Conservation (phyloP, 2,797 vertebrate genomes). For the Anguilla obscura region DNA sequence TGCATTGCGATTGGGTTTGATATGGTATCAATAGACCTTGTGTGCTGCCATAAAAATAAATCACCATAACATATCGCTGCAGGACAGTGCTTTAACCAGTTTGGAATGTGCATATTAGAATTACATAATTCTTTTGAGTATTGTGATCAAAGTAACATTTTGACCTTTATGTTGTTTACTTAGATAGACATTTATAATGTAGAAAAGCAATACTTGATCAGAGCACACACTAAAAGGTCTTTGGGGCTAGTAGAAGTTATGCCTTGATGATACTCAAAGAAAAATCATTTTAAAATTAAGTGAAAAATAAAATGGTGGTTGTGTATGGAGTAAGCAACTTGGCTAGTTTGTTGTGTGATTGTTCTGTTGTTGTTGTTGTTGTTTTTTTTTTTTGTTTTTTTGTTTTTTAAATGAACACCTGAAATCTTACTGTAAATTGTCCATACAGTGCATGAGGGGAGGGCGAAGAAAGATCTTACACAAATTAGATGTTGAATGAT, state of each 20-base stretch:
- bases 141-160: neutral
- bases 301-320: neutral
- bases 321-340: neutral
- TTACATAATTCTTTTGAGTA: neutral
- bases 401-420: neutral
- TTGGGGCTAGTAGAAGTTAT: neutral
- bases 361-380: neutral
- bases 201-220: neutral
- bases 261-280: neutral
- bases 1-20: neutral
- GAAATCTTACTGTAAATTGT: neutral
- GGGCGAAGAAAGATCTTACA: neutral
- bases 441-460: neutral
- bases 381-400: neutral
- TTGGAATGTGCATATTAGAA: neutral
- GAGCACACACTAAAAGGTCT: neutral
- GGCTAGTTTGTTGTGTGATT: neutral
- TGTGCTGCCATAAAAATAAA: neutral
- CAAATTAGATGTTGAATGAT: neutral
- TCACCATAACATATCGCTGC: neutral
- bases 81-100: neutral
- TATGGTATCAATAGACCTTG: neutral
- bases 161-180: neutral
- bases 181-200: neutral
- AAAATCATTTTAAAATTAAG: neutral